Evolutionary conservation across 2,888 invertebrate genomes (phyloP).

Genomic region (Trissonchulus sp.): DNA sequence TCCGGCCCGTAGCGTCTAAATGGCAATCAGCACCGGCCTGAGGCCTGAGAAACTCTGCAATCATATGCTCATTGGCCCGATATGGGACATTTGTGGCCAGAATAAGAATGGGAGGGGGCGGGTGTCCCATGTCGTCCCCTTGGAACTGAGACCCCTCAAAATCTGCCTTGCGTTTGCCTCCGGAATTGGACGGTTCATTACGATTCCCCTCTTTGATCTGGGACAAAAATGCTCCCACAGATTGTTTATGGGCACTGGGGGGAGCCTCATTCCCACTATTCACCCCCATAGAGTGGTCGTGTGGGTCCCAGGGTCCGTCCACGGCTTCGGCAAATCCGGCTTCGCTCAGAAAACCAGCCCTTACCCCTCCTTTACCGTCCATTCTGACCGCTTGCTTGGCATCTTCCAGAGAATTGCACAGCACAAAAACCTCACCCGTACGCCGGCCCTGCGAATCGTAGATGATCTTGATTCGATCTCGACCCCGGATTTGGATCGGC

Average conservation of each 20-base stretch:
- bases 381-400: background rate
- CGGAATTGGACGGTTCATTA: background rate
- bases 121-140: background rate
- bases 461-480: background rate
- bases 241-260: background rate
- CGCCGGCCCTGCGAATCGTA: background rate
- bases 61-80: background rate
- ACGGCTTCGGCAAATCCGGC: background rate
- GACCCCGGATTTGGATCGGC: constrained; percentile 8
- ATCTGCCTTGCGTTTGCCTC: background rate
- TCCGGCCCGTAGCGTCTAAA: background rate
- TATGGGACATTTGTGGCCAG: background rate
- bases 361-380: background rate
- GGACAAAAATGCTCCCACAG: background rate
- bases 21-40: background rate
- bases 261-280: background rate
- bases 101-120: background rate
- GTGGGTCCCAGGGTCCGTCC: background rate
- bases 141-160: no score
- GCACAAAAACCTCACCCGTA: background rate
- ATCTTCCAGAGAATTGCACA: background rate
- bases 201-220: background rate
- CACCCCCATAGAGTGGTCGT: background rate
- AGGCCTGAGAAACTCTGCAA: background rate
- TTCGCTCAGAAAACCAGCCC: background rate